These are phyloP conservation scores for Scalopus aquaticus DNA, from an alignment of 2,113 vertebrate genomes.

Conservation along the genomic window DNA sequence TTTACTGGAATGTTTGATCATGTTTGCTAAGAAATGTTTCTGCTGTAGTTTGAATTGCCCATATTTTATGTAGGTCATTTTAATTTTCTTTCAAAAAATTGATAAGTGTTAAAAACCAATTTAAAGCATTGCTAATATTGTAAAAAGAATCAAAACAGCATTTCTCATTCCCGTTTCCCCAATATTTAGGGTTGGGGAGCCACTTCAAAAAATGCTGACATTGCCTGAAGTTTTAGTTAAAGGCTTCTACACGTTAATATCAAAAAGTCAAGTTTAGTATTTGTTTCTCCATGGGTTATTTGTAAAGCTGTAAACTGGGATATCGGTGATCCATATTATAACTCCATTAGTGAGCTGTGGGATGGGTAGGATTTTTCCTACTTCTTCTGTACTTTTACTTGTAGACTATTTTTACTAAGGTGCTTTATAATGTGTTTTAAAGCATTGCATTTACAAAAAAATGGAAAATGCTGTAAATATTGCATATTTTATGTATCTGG, in stretches of 20 bases:
- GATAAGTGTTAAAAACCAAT: conserved; percentile 74
- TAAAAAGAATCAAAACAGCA: conserved; percentile 80
- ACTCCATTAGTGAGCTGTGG: conserved; percentile 87
- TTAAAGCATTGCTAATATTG: conserved; percentile 76
- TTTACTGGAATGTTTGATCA: conserved; percentile 80
- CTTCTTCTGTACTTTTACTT: conserved; percentile 89
- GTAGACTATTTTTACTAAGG: conserved; percentile 92
- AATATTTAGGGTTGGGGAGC: conserved; percentile 70
- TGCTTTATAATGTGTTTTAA: conserved; percentile 93
- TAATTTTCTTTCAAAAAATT: conserved; percentile 72
- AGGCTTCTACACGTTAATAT: conserved; percentile 70
- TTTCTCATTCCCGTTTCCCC: conserved; percentile 67
- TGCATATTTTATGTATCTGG: conserved; percentile 91
- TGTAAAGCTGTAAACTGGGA: conserved; percentile 81
- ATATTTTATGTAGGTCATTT: conserved; percentile 80
- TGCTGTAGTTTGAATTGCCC: conserved; percentile 79
- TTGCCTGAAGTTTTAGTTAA: conserved; percentile 75
- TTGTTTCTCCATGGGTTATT: conserved; percentile 82
- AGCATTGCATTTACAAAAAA: conserved; percentile 88
- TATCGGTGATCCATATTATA: conserved; percentile 84
- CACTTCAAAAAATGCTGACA: conserved; percentile 60
- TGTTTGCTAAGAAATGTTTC: conserved; percentile 81
- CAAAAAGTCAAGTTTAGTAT: conserved; percentile 76
- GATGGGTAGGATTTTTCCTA: conserved; percentile 87
- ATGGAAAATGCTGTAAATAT: conserved; percentile 90